phyloP scores from a whole-genome alignment of 1,140 invertebrate genomes.

The Melitaea cinxia region DNA sequence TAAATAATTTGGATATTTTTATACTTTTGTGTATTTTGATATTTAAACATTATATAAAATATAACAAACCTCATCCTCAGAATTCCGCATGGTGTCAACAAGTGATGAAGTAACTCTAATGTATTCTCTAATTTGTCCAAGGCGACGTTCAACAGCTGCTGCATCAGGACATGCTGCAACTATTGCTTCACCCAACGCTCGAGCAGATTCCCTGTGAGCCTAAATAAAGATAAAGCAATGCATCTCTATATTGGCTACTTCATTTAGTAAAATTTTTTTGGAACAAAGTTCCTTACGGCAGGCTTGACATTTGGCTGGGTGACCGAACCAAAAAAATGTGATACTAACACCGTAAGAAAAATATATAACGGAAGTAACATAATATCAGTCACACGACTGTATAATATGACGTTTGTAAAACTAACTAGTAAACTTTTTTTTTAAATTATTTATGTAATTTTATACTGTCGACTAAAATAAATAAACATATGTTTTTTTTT shows the following conservation, averaged over 20 bases:
- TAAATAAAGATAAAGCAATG: constrained; percentile 26
- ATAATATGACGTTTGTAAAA: no score
- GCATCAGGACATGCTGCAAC: constrained; percentile 80
- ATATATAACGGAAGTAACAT: no score
- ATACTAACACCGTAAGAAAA: no score
- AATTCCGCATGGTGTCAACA: constrained; percentile 84
- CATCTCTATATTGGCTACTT: not conserved
- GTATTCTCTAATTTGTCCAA: constrained; percentile 85
- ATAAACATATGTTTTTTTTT: no score
- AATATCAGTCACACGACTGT: no score
- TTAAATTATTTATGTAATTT: no score
- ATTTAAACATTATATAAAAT: not conserved
- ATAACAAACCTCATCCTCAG: constrained; percentile 83
- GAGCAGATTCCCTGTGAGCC: constrained; percentile 67
- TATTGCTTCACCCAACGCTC: constrained; percentile 72
- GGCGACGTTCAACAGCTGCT: constrained; percentile 81
- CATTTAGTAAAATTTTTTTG: no score
- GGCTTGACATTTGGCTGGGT: no score
- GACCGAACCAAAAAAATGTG: no score
- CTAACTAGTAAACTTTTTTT: no score
- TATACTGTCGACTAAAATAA: no score
- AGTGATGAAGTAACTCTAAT: constrained; percentile 84
- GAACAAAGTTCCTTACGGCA: no score
- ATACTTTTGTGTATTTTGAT: not conserved
- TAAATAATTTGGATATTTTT: not conserved